phyloP scores from a whole-genome alignment of 2,888 invertebrate genomes.

The Rhagophthalmus giganteus region DNA sequence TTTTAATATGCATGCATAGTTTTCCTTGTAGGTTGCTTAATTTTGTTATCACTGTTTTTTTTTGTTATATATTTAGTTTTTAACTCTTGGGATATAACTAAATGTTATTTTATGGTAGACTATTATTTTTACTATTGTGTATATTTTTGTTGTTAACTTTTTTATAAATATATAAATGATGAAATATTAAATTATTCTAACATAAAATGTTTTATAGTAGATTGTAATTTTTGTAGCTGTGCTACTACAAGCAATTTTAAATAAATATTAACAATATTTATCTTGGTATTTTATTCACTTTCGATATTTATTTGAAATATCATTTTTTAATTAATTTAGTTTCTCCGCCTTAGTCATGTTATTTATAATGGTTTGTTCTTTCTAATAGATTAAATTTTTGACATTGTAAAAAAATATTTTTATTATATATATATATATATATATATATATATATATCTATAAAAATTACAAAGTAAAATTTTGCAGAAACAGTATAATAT shows the following conservation, averaged over 20 bases:
- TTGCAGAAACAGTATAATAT: too few relatives aligned
- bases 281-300: too few relatives aligned
- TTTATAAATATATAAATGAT: conserved; percentile 32
- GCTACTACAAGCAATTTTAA: conserved; percentile 52
- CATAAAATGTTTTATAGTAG: conserved; percentile 48
- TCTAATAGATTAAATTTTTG: too few relatives aligned
- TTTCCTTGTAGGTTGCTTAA: conserved; percentile 34
- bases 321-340: too few relatives aligned
- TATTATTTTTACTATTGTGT: conserved; percentile 45
- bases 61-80: conserved; percentile 43
- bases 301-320: too few relatives aligned
- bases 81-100: conserved; percentile 39
- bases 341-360: too few relatives aligned
- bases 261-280: conserved; percentile 38
- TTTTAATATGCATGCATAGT: conserved; percentile 28
- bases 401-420: too few relatives aligned
- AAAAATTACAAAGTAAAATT: too few relatives aligned
- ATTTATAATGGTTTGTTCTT: too few relatives aligned
- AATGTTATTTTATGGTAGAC: conserved; percentile 38
- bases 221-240: conserved; percentile 51
- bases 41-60: conserved; percentile 39
- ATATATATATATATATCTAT: too few relatives aligned
- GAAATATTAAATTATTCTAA: conserved; percentile 51
- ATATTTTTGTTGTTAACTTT: conserved; percentile 52
- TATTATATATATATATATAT: too few relatives aligned